Conservation (phyloP, 1,140 invertebrate genomes). For the Drosophila athabasca region DNA sequence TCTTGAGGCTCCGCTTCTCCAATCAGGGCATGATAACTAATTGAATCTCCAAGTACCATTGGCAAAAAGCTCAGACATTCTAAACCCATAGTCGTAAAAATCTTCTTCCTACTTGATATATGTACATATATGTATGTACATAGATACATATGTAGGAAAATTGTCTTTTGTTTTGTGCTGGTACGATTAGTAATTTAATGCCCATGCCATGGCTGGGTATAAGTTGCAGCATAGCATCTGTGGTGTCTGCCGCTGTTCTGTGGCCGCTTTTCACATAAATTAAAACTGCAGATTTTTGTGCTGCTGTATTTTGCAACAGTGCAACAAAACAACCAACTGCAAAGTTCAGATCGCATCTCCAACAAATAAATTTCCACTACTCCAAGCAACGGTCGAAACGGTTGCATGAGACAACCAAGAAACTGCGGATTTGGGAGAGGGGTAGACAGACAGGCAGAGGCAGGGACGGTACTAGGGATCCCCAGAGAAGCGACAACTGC, state of each 20-base stretch:
- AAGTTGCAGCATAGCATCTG: slow-evolving; percentile 4
- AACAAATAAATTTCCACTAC: slow-evolving; percentile 68
- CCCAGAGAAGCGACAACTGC: slow-evolving; percentile 23
- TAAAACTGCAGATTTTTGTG: slow-evolving; percentile 65
- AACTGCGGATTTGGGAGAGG: too few species aligned
- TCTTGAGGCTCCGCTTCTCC: slow-evolving; percentile 20
- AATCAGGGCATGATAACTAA: slow-evolving; percentile 12
- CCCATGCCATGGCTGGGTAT: too few species aligned
- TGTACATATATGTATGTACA: too few species aligned
- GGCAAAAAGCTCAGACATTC: slow-evolving; percentile 1
- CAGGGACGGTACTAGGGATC: slow-evolving; percentile 22
- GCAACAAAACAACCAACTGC: slow-evolving; percentile 18
- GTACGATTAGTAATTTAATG: background rate
- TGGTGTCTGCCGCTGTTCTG: slow-evolving; percentile 8
- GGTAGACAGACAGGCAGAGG: slow-evolving; percentile 16
- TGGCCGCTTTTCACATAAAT: slow-evolving; percentile 67
- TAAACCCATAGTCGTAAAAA: background rate
- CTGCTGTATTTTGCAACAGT: slow-evolving; percentile 55
- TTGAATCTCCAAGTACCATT: background rate
- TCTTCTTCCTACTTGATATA: background rate
- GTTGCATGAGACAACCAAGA: slow-evolving; percentile 14
- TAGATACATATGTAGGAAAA: background rate
- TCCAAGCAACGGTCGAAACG: slow-evolving; percentile 63
- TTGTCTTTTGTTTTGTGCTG: background rate
- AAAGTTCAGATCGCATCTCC: slow-evolving; percentile 71